Evolutionary conservation across 30 jellyfish, hydroid and myxozoan genomes (phyloP).

Genomic region (Clytia hemisphaerica): DNA sequence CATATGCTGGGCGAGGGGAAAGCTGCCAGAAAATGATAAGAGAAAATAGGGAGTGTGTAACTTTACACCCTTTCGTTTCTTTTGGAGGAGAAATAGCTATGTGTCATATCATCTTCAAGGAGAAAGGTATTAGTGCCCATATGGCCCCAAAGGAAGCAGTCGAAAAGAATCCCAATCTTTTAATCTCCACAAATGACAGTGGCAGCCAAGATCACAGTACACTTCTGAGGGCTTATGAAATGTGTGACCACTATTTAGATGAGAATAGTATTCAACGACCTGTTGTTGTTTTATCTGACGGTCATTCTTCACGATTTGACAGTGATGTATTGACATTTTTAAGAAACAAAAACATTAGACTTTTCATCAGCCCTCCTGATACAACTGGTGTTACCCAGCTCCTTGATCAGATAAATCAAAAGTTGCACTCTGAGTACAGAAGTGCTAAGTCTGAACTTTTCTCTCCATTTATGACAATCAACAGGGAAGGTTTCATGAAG

Average conservation of each 20-base stretch:
- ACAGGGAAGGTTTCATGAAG: constrained; percentile 17
- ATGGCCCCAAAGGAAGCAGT: constrained; percentile 6
- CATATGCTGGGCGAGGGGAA: too few species aligned
- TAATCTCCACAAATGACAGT: constrained; percentile 4
- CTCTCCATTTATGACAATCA: neutral
- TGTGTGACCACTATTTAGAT: neutral
- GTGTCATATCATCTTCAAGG: too few species aligned
- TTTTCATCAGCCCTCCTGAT: constrained; percentile 6
- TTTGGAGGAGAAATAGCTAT: too few species aligned
- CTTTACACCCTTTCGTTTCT: too few species aligned
- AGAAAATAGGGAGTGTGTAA: too few species aligned
- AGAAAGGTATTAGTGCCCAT: neutral
- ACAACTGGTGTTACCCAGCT: constrained; percentile 23
- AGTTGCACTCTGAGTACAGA: constrained; percentile 6
- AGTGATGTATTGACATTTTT: constrained; percentile 2
- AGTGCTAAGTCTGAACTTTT: neutral
- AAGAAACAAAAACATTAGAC: too few species aligned
- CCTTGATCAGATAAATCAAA: constrained; percentile 17
- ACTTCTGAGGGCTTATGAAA: constrained; percentile 8
- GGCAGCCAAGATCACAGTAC: constrained; percentile 8
- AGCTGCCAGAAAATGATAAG: too few species aligned
- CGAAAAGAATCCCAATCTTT: neutral
- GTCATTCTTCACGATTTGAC: constrained; percentile 28
- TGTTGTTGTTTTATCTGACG: constrained; percentile 12
- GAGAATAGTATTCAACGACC: constrained; percentile 9